These are phyloP conservation scores for Rosalia funebris DNA, from an alignment of 2,888 invertebrate species.

Conservation along the genomic window DNA sequence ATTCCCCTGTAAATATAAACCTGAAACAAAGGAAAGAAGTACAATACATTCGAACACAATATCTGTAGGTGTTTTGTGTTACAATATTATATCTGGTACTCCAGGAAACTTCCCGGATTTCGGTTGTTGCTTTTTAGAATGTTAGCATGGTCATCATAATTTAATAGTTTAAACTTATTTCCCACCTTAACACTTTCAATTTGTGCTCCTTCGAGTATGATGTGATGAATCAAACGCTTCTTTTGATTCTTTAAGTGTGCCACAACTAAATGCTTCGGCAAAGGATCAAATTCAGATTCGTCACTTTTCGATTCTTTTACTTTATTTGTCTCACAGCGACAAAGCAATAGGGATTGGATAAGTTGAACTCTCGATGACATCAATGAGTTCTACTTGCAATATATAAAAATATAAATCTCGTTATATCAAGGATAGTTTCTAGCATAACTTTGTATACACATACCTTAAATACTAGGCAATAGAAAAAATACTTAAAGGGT, in stretches of 20 bases:
- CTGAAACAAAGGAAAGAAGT: slow-evolving; percentile 39
- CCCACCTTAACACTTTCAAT: slow-evolving; percentile 96
- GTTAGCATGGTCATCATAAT: slow-evolving; percentile 91
- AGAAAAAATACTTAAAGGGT: too few species aligned
- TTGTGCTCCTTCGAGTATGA: slow-evolving; percentile 93
- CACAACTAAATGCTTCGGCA: slow-evolving; percentile 81
- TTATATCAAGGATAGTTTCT: too few species aligned
- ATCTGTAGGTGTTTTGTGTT: too few species aligned
- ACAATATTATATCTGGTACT: too few species aligned
- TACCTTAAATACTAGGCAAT: too few species aligned
- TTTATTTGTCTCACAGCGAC: too few species aligned
- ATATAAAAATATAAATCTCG: too few species aligned
- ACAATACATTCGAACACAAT: too few species aligned
- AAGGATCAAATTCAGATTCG: slow-evolving; percentile 81
- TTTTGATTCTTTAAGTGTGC: slow-evolving; percentile 84
- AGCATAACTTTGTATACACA: too few species aligned
- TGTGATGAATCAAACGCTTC: slow-evolving; percentile 90
- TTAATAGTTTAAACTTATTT: slow-evolving; percentile 87
- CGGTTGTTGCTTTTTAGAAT: slow-evolving; percentile 87
- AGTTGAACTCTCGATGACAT: too few species aligned
- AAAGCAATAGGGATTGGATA: too few species aligned
- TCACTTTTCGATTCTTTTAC: slow-evolving; percentile 67
- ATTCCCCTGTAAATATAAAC: slow-evolving; percentile 50
- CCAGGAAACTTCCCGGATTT: slow-evolving; percentile 86
- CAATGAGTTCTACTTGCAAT: too few species aligned